Conservation (phyloP, 2,888 invertebrate species). For the Lepeophtheirus nordmannii region DNA sequence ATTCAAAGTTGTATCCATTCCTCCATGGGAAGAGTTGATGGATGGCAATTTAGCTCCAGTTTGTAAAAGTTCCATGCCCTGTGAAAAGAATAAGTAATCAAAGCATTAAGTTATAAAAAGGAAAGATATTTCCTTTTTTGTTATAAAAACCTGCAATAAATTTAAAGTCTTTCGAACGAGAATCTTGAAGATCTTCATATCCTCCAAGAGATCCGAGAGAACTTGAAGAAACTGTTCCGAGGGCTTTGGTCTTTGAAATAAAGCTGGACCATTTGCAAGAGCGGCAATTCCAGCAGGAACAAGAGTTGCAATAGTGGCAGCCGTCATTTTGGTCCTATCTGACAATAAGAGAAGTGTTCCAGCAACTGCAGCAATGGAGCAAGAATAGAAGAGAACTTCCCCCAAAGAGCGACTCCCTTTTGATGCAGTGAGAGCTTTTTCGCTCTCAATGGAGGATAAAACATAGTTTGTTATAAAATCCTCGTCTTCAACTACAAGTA, state of each 20-base stretch:
- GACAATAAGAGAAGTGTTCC: constrained; percentile 21
- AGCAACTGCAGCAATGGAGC: constrained; percentile 15
- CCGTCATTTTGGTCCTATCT: constrained; percentile 11
- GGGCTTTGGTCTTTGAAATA: not conserved
- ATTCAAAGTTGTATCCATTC: not conserved
- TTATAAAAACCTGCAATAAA: not conserved
- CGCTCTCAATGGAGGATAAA: not conserved
- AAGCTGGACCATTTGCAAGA: not conserved
- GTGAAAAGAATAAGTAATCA: too few species aligned
- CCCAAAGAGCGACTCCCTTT: not conserved
- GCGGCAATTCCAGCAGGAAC: constrained; percentile 17
- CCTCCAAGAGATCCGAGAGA: not conserved
- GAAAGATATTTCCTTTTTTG: too few species aligned
- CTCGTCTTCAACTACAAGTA: constrained; percentile 18
- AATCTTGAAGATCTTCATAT: constrained; percentile 21
- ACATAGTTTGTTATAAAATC: constrained; percentile 21
- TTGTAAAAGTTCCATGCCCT: constrained; percentile 11
- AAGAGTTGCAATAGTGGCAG: constrained; percentile 15
- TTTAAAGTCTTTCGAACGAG: constrained; percentile 16
- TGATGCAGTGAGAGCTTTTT: not conserved
- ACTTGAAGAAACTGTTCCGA: constrained; percentile 11
- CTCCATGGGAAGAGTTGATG: not conserved
- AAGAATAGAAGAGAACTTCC: constrained; percentile 5
- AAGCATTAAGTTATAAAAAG: too few species aligned
- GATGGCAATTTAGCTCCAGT: not conserved